A percentile compares a stretch with the other conserved stretches of the same genome.
phyloP scores from a whole-genome alignment of 2,113 vertebrate species.

The Anhinga rufa region DNA sequence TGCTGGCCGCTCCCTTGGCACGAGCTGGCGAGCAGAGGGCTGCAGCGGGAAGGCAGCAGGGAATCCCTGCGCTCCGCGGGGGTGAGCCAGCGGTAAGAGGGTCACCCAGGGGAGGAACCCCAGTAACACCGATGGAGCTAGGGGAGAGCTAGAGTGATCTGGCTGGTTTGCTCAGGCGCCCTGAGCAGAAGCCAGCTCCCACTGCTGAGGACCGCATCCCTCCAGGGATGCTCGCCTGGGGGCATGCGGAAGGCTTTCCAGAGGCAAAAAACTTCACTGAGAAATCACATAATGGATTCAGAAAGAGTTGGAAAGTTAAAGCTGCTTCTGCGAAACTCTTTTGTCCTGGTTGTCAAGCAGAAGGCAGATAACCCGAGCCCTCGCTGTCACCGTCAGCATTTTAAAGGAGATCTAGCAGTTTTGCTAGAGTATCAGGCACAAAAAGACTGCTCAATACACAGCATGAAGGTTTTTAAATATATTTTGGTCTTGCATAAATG shows the following conservation, averaged over 20 bases:
- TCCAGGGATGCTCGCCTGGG: not conserved
- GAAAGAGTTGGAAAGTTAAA: not conserved
- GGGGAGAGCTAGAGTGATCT: not conserved
- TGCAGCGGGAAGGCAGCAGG: too few relatives aligned
- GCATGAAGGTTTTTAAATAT: not conserved
- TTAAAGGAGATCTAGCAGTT: not conserved
- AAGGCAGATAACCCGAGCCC: not conserved
- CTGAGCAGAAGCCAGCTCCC: not conserved
- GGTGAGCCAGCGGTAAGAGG: not conserved
- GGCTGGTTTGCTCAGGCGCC: not conserved
- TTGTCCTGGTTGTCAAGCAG: not conserved
- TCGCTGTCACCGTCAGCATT: not conserved
- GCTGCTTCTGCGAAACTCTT: not conserved
- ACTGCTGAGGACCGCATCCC: fast-evolving
- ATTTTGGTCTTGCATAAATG: not conserved
- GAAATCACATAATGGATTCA: not conserved
- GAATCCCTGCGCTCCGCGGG: not conserved
- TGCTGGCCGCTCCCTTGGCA: fast-evolving
- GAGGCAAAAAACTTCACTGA: not conserved
- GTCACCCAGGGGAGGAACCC: not conserved
- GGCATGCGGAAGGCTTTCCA: not conserved
- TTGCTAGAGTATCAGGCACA: not conserved
- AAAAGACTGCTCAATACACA: not conserved
- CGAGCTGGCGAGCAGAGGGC: fast-evolving
- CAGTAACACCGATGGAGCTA: fast-evolving